Evolutionary conservation across 2,113 vertebrate species (phyloP).

Genomic region (Megaceryle torquata): DNA sequence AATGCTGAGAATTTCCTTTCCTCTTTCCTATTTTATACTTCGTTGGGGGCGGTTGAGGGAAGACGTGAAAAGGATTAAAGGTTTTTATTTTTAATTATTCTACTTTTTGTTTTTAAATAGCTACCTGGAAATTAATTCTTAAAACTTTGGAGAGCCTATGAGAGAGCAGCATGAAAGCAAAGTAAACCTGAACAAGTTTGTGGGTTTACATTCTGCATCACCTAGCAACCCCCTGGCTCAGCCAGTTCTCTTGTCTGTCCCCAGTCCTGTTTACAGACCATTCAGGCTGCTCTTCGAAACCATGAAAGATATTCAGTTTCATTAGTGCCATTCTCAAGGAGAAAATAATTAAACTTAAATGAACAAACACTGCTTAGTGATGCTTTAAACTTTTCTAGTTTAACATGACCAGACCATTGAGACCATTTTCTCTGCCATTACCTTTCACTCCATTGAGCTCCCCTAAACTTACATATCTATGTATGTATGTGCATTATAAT

Average conservation of each 20-base stretch:
- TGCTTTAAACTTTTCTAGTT: conserved; percentile 72
- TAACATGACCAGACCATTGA: conserved; percentile 51
- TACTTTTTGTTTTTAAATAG: conserved; percentile 44
- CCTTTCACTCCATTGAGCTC: conserved; percentile 4
- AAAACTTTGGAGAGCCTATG: conserved; percentile 77
- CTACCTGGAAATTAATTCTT: conserved; percentile 76
- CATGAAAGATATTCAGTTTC: conserved; percentile 82
- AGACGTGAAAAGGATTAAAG: not conserved
- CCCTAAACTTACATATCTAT: not conserved
- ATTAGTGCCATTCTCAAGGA: conserved; percentile 83
- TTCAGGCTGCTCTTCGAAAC: conserved; percentile 78
- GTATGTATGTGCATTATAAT: not conserved
- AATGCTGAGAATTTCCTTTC: not conserved
- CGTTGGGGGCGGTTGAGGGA: not conserved
- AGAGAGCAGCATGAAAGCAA: conserved; percentile 80
- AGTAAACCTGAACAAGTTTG: conserved; percentile 82
- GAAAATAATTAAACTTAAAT: conserved; percentile 87
- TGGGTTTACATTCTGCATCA: conserved; percentile 80
- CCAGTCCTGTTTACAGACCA: conserved; percentile 82
- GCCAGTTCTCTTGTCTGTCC: conserved; percentile 78
- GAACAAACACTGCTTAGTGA: conserved; percentile 79
- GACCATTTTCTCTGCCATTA: conserved; percentile 40
- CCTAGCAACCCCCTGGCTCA: conserved; percentile 81
- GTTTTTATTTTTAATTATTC: conserved; percentile 35
- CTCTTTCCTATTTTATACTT: conserved; percentile 24